Conservation (phyloP, 2,888 invertebrate genomes). For the Netelia virgata region DNA sequence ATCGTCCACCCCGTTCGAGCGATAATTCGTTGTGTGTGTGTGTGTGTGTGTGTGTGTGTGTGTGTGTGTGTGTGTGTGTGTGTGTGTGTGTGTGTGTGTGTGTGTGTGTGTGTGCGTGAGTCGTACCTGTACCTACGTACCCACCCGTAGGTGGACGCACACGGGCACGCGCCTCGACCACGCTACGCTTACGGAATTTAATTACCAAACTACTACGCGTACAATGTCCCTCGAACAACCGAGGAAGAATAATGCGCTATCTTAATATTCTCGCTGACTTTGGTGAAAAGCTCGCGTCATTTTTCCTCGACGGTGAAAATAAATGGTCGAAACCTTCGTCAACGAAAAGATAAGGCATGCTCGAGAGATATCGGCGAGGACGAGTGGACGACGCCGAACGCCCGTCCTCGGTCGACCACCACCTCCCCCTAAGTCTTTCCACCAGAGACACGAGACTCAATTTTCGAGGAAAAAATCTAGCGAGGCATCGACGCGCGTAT, state of each 20-base stretch:
- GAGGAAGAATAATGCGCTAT: not conserved
- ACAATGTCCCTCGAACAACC: not conserved
- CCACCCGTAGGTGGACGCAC: too few relatives aligned
- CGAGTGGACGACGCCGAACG: not conserved
- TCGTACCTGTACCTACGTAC: too few relatives aligned
- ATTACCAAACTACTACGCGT: slow-evolving; percentile 68
- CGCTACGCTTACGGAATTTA: slow-evolving; percentile 73
- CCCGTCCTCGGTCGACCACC: slow-evolving; percentile 19
- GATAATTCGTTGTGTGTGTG: slow-evolving; percentile 16
- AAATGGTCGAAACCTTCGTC: slow-evolving; percentile 12
- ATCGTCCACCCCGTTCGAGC: slow-evolving; percentile 9
- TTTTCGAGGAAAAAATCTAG: not conserved
- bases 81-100: too few relatives aligned
- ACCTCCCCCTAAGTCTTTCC: too few relatives aligned
- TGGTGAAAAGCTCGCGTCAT: not conserved
- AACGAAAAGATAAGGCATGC: slow-evolving; percentile 53
- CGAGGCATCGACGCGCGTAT: too few relatives aligned
- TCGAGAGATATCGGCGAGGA: slow-evolving; percentile 6
- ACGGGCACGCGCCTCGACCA: slow-evolving; percentile 47
- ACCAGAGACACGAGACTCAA: too few relatives aligned
- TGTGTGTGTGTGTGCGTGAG: too few relatives aligned
- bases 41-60: too few relatives aligned
- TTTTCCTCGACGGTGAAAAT: slow-evolving; percentile 11
- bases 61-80: too few relatives aligned
- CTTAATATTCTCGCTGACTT: slow-evolving; percentile 40